These are phyloP conservation scores for Trogon surrucura DNA, from an alignment of 2,113 vertebrate species.

Conservation along the genomic window DNA sequence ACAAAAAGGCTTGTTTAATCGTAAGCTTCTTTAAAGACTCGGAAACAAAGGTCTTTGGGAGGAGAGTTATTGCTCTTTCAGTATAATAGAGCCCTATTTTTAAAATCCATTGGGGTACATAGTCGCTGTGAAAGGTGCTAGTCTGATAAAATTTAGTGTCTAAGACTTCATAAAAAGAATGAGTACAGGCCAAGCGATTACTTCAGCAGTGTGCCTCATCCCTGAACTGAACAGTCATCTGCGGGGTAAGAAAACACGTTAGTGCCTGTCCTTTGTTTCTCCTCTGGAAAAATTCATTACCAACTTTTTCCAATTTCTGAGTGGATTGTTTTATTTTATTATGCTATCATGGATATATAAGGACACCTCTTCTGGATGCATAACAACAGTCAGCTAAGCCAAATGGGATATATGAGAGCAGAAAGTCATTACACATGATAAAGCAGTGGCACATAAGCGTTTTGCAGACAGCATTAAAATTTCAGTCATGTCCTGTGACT, in stretches of 20 bases:
- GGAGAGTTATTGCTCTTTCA: neutral
- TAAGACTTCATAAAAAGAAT: neutral
- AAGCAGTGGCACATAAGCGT: neutral
- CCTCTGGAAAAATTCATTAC: neutral
- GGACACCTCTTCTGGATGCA: neutral
- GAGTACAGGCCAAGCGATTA: neutral
- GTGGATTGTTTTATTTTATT: neutral
- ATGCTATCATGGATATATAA: neutral
- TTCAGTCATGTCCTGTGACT: conserved; percentile 18
- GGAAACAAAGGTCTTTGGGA: neutral
- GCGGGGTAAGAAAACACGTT: neutral
- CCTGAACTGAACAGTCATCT: neutral
- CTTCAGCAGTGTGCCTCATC: neutral
- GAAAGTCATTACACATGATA: neutral
- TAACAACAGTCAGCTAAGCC: neutral
- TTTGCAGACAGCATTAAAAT: conserved; percentile 40
- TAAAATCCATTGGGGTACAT: neutral
- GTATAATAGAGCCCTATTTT: neutral
- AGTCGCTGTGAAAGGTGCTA: neutral
- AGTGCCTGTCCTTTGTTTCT: neutral
- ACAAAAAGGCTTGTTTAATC: neutral
- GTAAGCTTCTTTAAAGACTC: neutral
- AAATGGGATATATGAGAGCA: neutral
- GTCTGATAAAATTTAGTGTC: neutral
- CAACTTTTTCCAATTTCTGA: neutral